Base-by-base conservation (phyloP, 2,797 vertebrate genomes). In the Gephyroberyx darwinii region DNA sequence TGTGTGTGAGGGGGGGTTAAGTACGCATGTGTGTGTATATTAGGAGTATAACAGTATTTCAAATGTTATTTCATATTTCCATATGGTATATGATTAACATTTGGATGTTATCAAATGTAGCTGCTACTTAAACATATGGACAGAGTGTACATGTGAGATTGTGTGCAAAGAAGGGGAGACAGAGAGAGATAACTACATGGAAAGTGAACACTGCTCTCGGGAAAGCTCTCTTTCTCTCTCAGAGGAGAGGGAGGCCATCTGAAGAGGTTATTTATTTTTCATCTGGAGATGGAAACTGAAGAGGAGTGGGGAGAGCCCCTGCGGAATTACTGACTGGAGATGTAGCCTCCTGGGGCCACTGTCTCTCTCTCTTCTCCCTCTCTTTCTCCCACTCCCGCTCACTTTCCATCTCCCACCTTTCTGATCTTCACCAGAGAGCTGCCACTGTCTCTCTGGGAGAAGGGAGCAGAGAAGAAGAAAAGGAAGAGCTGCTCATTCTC, bases 221-320 rank as follows among this genome's bases (percentile, higher is more conserved):
- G 84, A 84, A 83, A 75, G 64, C 76, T 67, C 74, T 41, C 67
- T 69, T 33, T 79, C 72, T 84, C 74, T 86, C 81, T 87, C 75
- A 62, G 68, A 87, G 84, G 75, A 80, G 75, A 80, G 75, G 72
- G 66, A 74, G 81, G 74, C 74, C 67, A 59, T 91, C 90, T 92
- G 84, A 91, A 90, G 84, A 92, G 87, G 87, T 92, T 93, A 92
- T 93, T 93, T 94, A 92, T 92, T 91, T 93, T 94, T 93, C 89
- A 93, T 93, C 89, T 86, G 76, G 64, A 86, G 84, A 90, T 92
- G 81, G 86, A 90, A 90, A 89, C 83, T 88, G 86, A 92, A 88
- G 84, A 91, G 86, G 64, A n/a, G 66, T 81, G 70, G 73, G 79
- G 82, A 81, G 77, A 86, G 78, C 72, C 88, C 86, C 81, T 41